These are phyloP conservation scores for Odontomachus brunneus DNA, from an alignment of 1,140 invertebrate species.

Conservation along the genomic window DNA sequence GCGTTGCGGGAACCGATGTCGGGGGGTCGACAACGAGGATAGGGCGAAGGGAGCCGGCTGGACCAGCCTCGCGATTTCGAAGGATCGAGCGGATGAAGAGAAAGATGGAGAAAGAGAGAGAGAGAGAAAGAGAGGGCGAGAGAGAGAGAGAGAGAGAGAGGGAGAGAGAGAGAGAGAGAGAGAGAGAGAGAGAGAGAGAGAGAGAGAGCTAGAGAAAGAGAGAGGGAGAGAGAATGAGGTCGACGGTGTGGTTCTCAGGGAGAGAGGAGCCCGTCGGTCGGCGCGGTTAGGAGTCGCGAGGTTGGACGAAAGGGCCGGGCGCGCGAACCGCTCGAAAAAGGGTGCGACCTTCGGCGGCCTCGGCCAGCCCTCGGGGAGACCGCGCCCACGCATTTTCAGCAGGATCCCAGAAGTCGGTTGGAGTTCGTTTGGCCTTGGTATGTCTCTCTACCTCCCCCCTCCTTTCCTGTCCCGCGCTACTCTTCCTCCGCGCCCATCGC, in stretches of 20 bases:
- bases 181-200: too few species aligned
- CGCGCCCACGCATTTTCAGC: conserved; percentile 86
- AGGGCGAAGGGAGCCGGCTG: conserved; percentile 46
- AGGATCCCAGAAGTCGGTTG: conserved; percentile 83
- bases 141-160: conserved; percentile 45
- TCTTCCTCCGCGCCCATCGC: conserved; percentile 40
- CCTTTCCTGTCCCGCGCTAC: background rate
- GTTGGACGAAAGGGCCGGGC: conserved; percentile 73
- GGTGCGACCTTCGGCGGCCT: conserved; percentile 82
- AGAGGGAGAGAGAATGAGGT: conserved; percentile 69
- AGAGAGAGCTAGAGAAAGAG: too few species aligned
- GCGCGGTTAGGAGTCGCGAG: conserved; percentile 57
- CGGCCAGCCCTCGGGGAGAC: conserved; percentile 85
- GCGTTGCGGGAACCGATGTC: conserved; percentile 30
- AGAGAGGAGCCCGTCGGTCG: conserved; percentile 25
- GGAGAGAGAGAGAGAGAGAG: conserved; percentile 60
- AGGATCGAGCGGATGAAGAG: conserved; percentile 64
- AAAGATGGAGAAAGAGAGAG: conserved; percentile 54
- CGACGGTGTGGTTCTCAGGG: conserved; percentile 49
- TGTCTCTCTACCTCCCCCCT: conserved; percentile 34
- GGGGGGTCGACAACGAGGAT: conserved; percentile 49
- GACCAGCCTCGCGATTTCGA: conserved; percentile 40
- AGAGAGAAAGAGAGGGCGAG: too few species aligned
- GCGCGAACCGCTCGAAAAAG: conserved; percentile 77
- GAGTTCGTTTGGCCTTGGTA: conserved; percentile 78